A percentile compares a stretch with the other conserved stretches of the same genome.
Conservation (phyloP, 2,797 vertebrate species). For the Poliocrania exsul region DNA sequence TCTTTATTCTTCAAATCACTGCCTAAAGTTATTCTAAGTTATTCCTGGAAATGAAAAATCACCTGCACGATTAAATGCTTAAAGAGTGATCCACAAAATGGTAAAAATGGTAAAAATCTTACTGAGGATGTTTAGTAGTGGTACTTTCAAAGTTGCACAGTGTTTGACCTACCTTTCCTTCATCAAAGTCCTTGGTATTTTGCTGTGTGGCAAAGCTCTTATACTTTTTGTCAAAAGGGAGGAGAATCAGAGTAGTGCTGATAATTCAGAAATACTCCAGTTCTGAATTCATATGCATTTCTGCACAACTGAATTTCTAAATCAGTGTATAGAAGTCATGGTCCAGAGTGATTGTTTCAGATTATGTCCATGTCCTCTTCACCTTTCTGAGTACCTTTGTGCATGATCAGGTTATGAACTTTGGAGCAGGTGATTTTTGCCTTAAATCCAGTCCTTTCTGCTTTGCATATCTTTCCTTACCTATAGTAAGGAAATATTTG, state of each 20-base stretch:
- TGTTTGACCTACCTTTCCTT: background rate
- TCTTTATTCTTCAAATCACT: background rate
- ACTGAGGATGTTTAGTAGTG: accelerated
- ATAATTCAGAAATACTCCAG: background rate
- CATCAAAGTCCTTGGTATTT: background rate
- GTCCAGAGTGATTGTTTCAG: background rate
- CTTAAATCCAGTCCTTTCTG: background rate
- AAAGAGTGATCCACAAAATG: background rate
- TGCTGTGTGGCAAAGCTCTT: accelerated
- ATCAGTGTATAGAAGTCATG: background rate
- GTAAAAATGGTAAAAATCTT: background rate
- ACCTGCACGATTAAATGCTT: background rate
- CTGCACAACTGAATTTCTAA: background rate
- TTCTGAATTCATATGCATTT: background rate
- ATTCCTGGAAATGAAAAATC: background rate
- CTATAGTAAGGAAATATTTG: background rate
- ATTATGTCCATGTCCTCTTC: background rate
- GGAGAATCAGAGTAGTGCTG: background rate
- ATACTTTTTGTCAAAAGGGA: background rate
- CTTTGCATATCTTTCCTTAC: background rate
- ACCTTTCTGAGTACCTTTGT: background rate
- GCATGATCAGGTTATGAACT: background rate
- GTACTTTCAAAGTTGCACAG: accelerated
- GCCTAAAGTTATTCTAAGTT: background rate
- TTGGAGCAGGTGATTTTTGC: background rate